Base-by-base conservation (phyloP, 1,140 invertebrate genomes). In the Hycleus phaleratus region DNA sequence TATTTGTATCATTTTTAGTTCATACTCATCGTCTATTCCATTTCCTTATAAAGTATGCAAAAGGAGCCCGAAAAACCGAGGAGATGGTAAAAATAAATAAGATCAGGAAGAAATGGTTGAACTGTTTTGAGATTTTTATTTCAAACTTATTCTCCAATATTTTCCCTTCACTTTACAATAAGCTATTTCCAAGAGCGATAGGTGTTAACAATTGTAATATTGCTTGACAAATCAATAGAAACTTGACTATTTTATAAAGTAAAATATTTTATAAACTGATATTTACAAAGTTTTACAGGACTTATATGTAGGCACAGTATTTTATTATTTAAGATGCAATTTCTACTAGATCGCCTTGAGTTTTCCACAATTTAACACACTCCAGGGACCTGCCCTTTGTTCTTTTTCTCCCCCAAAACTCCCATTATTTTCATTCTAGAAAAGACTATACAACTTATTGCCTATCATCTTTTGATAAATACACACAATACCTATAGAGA, bases 221-320 rank as follows among this genome's bases (percentile, higher is more conserved):
- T 61, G 60, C 60, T 61, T 51, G 56, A 55, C 53, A 61, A 57
- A 49, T 49, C 38, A 57, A 56, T 39, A 43, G 10, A 60, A 32
- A 43, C 56, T 44, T 24, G 55, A 50, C 53, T 49, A 60, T 45
- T 26, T 57, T 38, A 25, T 53, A 52, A 32, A 32, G 32, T 32
- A 32, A 32, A 32, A 32, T 32, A 32, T 32, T 32, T 43, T 12
- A 57, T 42, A 38, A 45, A 52, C 51, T 53, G 32, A 43, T 52
- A 60, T 60, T 49, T 51, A 60, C 58, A 60, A 56, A 48, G 50
- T 47, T 47, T 32, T 43, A 57, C 49, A 47, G 38, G 49, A 48
- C 59, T 61, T 44, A 11, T 44, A 57, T 61, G 46, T 56, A 61
- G 59, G 59, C 59, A 61, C 59, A 57, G 48, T 52, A 61, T 52